Evolutionary conservation across 2,113 vertebrate species (phyloP).

Genomic region (Lasiurus cinereus): DNA sequence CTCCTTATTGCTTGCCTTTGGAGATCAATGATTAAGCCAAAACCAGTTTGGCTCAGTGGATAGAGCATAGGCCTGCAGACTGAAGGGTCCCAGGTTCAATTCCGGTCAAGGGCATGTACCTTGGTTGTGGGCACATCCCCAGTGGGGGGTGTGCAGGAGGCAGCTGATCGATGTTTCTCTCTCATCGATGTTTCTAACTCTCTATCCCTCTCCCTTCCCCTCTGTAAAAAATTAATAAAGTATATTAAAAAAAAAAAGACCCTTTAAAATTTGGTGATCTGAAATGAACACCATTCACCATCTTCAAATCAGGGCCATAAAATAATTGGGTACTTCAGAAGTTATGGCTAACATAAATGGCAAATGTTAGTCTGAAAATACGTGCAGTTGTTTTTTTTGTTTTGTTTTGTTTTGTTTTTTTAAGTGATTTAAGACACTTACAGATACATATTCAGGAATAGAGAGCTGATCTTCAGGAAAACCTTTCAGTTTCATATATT

Average conservation of each 20-base stretch:
- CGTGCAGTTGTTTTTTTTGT: accelerated
- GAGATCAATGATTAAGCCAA: neutral
- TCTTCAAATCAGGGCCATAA: slow-evolving; percentile 6
- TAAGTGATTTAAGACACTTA: slow-evolving; percentile 85
- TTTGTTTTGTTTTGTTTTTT: neutral
- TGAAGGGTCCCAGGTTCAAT: too few relatives aligned
- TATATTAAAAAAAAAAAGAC: neutral
- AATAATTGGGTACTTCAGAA: neutral
- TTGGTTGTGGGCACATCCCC: too few relatives aligned
- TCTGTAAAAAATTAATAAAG: too few relatives aligned
- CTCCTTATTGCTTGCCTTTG: neutral
- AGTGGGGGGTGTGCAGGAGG: too few relatives aligned
- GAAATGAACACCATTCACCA: neutral
- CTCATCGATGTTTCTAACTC: too few relatives aligned
- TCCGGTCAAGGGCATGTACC: too few relatives aligned
- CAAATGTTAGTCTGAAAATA: neutral
- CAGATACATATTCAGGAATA: slow-evolving; percentile 96
- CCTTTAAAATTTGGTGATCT: slow-evolving; percentile 34
- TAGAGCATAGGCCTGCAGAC: too few relatives aligned
- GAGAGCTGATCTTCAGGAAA: slow-evolving; percentile 95
- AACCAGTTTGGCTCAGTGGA: too few relatives aligned
- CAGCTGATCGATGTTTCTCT: too few relatives aligned
- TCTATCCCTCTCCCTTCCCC: too few relatives aligned
- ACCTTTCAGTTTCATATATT: slow-evolving; percentile 90
- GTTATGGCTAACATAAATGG: neutral